Percentiles rank a stretch among this genome's conserved stretches.
Evolutionary conservation across 2,888 invertebrate genomes (phyloP).

Genomic region (Anticlea derivata): DNA sequence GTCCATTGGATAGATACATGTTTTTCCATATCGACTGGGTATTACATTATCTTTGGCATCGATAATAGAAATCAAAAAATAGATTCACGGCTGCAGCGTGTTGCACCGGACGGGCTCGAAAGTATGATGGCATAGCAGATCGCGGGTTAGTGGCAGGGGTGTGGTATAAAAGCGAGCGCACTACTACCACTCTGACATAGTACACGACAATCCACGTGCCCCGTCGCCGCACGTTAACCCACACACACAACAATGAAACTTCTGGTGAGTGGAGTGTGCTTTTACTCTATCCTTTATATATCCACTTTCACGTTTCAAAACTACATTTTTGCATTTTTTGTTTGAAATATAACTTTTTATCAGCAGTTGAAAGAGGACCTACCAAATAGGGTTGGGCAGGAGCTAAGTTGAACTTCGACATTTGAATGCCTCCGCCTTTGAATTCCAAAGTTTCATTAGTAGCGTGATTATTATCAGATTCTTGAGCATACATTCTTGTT

Average conservation of each 20-base stretch:
- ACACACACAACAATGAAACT: constrained; percentile 73
- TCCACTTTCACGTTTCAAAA: constrained; percentile 25
- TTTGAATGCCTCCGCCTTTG: constrained; percentile 59
- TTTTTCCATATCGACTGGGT: no score
- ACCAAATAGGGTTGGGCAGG: constrained; percentile 64
- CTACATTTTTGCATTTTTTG: constrained; percentile 35
- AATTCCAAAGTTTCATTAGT: constrained; percentile 59
- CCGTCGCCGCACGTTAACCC: constrained; percentile 61
- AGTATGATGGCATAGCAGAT: constrained; percentile 72
- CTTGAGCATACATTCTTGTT: constrained; percentile 8
- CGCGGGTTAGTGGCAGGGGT: constrained; percentile 78
- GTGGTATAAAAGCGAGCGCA: constrained; percentile 79
- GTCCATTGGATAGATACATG: constrained; percentile 21
- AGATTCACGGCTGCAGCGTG: constrained; percentile 54
- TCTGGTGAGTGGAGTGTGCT: constrained; percentile 71
- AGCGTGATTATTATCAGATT: constrained; percentile 30
- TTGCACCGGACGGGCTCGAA: constrained; percentile 71
- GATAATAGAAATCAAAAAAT: constrained; percentile 53
- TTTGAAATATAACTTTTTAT: constrained; percentile 56
- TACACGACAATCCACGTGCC: constrained; percentile 73
- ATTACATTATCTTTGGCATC: constrained; percentile 53
- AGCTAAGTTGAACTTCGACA: constrained; percentile 70
- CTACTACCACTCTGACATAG: constrained; percentile 80
- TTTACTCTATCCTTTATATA: constrained; percentile 29
- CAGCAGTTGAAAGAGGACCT: constrained; percentile 60